Evolutionary conservation across 2,113 vertebrate species (phyloP).

Genomic region (Hypomesus transpacificus): DNA sequence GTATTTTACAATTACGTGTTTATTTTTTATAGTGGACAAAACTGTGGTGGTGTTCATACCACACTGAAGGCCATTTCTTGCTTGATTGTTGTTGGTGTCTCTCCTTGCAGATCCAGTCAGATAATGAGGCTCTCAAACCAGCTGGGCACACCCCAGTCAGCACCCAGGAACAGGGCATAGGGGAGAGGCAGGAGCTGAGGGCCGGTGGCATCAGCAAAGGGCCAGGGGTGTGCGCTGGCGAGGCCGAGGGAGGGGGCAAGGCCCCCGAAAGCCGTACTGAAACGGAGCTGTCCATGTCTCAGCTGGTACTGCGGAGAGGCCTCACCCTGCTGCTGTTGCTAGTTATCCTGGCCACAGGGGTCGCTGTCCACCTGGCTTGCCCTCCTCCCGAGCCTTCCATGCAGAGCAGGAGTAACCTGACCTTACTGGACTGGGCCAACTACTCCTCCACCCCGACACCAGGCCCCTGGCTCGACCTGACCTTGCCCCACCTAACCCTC

Average conservation of each 20-base stretch:
- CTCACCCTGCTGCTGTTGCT: constrained; percentile 34
- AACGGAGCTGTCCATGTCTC: constrained; percentile 49
- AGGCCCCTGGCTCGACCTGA: constrained; percentile 28
- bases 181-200: constrained; percentile 37
- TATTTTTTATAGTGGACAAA: neutral
- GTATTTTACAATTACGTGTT: constrained; percentile 2
- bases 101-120: constrained; percentile 30
- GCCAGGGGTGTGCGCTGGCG: neutral
- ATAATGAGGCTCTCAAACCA: constrained; percentile 21
- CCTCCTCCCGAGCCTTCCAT: constrained; percentile 47
- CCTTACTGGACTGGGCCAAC: constrained; percentile 48
- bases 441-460: constrained; percentile 46
- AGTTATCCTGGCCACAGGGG: constrained; percentile 51
- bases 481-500: neutral
- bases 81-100: neutral
- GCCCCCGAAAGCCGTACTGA: constrained; percentile 13
- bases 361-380: constrained; percentile 49
- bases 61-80: constrained; percentile 11
- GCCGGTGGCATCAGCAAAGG: neutral
- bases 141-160: constrained; percentile 49
- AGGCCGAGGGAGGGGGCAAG: constrained; percentile 31
- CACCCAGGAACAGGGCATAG: constrained; percentile 15
- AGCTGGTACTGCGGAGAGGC: constrained; percentile 67
- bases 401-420: constrained; percentile 50
- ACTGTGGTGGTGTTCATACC: neutral